Base-by-base conservation (phyloP, 35 echinoderm and acorn worm species). In the Apostichopus japonicus region DNA sequence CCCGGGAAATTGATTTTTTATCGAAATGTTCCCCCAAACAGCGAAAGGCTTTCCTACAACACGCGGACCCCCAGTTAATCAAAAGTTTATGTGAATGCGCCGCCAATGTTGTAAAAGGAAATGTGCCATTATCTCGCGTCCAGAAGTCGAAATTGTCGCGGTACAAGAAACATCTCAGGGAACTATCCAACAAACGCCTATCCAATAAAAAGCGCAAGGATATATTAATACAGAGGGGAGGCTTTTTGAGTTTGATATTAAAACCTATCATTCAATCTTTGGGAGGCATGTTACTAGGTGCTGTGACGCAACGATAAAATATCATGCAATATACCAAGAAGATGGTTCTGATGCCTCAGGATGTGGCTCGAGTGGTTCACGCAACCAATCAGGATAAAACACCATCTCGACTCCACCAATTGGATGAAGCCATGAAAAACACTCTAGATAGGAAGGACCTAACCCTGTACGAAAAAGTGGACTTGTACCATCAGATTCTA, bases 401-500 rank as follows among this genome's bases (percentile, higher is more conserved):
- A 0, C 59, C 24, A 15, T 89, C 86, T 8, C 73, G 23, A 72
- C 24, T 87, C 9, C 58, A 23, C 21, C 5, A 89, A n/a, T 23
- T 89, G 0, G 6, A 89, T 15, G 86, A 88, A 65, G 86, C 56
- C 14, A 73, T 88, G 86, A 88, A 73, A 53, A 53, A 8, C 17
- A 88, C 58, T 9, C 24, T 88, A 19, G 86, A 88, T 13, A 88
- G 67, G 71, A 53, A 73, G 24, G 86, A 88, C 24, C 23, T 71
- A 44, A 9, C 65, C 58, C 10, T 77, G 13, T 92, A 59, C 61
- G 91, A 86, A n/a, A 92, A 92, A 51, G 63, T 92, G 9, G 33
- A 92, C 82, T 27, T 84, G 25, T 92, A 86, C 79, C 62, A 92
- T 53, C 57, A 92, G 5, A 84, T 92, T n/a, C 51, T 92, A 52